Conservation (phyloP, 2,888 invertebrate species). For the Drosophila mimica region DNA sequence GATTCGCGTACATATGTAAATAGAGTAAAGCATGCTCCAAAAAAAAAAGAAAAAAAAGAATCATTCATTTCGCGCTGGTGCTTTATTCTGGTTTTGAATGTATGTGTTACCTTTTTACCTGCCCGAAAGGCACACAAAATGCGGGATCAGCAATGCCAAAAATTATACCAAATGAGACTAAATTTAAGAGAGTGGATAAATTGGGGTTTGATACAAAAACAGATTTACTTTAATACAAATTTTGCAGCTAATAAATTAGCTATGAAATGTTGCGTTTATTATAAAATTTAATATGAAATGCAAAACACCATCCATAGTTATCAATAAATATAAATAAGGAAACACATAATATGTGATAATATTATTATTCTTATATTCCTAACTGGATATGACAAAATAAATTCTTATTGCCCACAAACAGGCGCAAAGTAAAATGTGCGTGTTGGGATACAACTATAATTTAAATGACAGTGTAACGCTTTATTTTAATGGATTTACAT, state of each 20-base stretch:
- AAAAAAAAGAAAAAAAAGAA: background rate
- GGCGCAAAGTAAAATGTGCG: constrained; percentile 48
- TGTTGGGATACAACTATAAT: constrained; percentile 51
- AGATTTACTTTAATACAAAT: background rate
- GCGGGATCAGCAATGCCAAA: background rate
- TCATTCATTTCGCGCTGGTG: background rate
- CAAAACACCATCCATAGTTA: background rate
- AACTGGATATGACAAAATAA: constrained; percentile 5
- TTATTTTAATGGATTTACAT: constrained; percentile 59
- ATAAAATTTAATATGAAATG: background rate
- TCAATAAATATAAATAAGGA: background rate
- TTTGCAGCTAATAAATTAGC: background rate
- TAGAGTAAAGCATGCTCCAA: background rate
- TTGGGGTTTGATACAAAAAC: background rate
- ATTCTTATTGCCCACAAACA: constrained; percentile 26
- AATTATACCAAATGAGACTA: background rate
- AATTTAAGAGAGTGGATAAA: background rate
- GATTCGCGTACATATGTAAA: constrained; percentile 16
- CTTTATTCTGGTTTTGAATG: constrained; percentile 9
- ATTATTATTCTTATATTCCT: background rate
- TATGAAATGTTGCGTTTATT: background rate
- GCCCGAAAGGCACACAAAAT: background rate
- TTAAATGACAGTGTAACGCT: constrained; percentile 59
- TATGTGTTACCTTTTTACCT: constrained; percentile 8
- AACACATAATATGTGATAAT: background rate